phyloP scores from a whole-genome alignment of 2,888 invertebrate species.

The Teinopalpus imperialis region DNA sequence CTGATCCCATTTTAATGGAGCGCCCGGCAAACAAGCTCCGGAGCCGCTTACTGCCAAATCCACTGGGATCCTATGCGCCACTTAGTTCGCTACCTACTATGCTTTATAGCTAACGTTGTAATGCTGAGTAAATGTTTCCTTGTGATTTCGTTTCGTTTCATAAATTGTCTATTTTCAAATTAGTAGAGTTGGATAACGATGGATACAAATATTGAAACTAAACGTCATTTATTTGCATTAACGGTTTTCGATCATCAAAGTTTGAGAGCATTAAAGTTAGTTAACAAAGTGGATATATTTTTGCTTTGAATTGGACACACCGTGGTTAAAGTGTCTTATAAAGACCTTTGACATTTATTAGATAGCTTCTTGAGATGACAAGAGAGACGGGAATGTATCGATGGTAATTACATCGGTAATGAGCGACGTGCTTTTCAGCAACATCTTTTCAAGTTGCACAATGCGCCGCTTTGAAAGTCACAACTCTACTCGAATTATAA shows the following conservation, averaged over 20 bases:
- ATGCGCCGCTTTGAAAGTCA: slow-evolving; percentile 35
- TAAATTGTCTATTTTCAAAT: neutral
- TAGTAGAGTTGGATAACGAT: no score
- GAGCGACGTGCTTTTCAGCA: slow-evolving; percentile 36
- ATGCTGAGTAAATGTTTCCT: slow-evolving; percentile 12
- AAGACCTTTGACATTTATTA: slow-evolving; percentile 21
- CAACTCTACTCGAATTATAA: slow-evolving; percentile 26
- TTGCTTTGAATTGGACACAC: neutral
- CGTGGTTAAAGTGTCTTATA: slow-evolving; percentile 9
- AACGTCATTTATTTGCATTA: no score
- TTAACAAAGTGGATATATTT: slow-evolving; percentile 13
- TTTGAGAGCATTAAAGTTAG: neutral
- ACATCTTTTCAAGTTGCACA: slow-evolving; percentile 34
- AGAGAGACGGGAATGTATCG: slow-evolving; percentile 25
- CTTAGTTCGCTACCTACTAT: slow-evolving; percentile 64
- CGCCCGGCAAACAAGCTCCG: slow-evolving; percentile 79
- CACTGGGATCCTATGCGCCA: slow-evolving; percentile 70
- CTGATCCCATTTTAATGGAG: slow-evolving; percentile 82
- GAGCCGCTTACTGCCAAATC: slow-evolving; percentile 78
- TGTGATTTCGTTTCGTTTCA: neutral
- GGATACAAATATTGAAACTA: no score
- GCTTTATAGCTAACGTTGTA: slow-evolving; percentile 44
- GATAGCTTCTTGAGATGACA: no score
- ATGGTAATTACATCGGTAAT: slow-evolving; percentile 24
- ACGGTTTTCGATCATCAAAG: no score